Conservation (phyloP, 2,888 invertebrate genomes). For the Sinohyriopsis cumingii region DNA sequence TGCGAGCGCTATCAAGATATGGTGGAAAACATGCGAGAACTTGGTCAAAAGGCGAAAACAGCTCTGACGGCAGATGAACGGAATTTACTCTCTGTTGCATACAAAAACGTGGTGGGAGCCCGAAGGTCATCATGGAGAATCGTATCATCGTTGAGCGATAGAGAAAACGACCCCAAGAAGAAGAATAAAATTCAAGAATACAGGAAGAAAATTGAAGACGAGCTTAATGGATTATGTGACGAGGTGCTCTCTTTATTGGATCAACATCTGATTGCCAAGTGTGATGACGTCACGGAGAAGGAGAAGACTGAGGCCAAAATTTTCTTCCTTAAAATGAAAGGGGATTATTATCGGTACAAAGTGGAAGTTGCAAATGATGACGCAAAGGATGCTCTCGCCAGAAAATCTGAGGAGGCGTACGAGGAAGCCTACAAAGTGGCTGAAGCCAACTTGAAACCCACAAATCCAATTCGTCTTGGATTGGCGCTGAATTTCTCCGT, state of each 20-base stretch:
- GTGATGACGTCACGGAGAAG: slow-evolving; percentile 95
- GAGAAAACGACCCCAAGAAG: slow-evolving; percentile 72
- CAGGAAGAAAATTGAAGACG: slow-evolving; percentile 99
- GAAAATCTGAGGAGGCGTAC: slow-evolving; percentile 97
- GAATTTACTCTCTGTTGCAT: slow-evolving; percentile 97
- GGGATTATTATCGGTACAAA: slow-evolving; percentile 99
- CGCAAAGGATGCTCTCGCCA: slow-evolving; percentile 81
- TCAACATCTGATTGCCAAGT: slow-evolving; percentile 98
- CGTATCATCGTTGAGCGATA: slow-evolving; percentile 16
- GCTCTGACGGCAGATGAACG: slow-evolving; percentile 95
- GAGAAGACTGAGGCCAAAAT: slow-evolving; percentile 88
- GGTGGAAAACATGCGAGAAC: slow-evolving; percentile 89
- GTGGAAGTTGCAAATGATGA: slow-evolving; percentile 99
- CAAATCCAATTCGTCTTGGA: slow-evolving; percentile 98
- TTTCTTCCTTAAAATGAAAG: slow-evolving; percentile 99
- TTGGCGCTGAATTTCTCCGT: slow-evolving; percentile 99
- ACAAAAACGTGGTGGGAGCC: slow-evolving; percentile 99
- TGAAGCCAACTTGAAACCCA: slow-evolving; percentile 98
- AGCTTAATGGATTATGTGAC: slow-evolving; percentile 98
- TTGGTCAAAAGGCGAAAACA: slow-evolving; percentile 84
- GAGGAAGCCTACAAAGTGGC: slow-evolving; percentile 99
- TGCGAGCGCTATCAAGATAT: slow-evolving; percentile 98
- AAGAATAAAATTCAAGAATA: slow-evolving; percentile 99
- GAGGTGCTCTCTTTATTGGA: slow-evolving; percentile 98
- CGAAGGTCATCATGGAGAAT: slow-evolving; percentile 98